Conservation (phyloP, 2,888 invertebrate species). For the Tetragnatha montana region DNA sequence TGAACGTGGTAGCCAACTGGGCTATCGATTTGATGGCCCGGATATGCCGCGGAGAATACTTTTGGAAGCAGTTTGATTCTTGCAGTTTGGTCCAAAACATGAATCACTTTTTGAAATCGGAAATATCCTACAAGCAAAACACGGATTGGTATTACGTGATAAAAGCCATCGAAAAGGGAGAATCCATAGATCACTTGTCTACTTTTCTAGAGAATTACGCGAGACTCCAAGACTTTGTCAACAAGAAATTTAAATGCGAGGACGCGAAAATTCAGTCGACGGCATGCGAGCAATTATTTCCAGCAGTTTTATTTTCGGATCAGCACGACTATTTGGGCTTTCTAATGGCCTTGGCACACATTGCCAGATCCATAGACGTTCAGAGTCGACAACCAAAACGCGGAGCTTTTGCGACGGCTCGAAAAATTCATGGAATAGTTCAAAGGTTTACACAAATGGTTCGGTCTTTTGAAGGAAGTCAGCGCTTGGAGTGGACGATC, state of each 20-base stretch:
- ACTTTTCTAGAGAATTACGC: not conserved
- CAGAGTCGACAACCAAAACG: not conserved
- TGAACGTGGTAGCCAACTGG: constrained; percentile 13
- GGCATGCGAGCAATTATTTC: not conserved
- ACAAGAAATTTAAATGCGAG: not conserved
- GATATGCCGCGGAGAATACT: not conserved
- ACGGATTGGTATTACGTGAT: constrained; percentile 7
- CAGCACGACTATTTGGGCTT: not conserved
- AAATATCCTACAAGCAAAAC: not conserved
- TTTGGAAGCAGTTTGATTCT: not conserved
- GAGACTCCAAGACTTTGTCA: not conserved
- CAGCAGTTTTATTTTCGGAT: not conserved
- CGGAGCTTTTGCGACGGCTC: not conserved
- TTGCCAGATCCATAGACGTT: not conserved
- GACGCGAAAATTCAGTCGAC: not conserved
- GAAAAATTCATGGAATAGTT: not conserved
- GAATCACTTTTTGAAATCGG: not conserved
- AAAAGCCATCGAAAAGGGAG: not conserved
- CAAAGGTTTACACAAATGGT: not conserved
- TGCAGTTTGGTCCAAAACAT: not conserved
- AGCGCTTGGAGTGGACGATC: not conserved
- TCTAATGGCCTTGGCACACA: not conserved
- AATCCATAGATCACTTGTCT: not conserved
- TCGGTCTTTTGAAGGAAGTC: not conserved
- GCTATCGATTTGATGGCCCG: not conserved